Evolutionary conservation across 2,797 vertebrate genomes (phyloP).

Genomic region (Fistularia commersonii): DNA sequence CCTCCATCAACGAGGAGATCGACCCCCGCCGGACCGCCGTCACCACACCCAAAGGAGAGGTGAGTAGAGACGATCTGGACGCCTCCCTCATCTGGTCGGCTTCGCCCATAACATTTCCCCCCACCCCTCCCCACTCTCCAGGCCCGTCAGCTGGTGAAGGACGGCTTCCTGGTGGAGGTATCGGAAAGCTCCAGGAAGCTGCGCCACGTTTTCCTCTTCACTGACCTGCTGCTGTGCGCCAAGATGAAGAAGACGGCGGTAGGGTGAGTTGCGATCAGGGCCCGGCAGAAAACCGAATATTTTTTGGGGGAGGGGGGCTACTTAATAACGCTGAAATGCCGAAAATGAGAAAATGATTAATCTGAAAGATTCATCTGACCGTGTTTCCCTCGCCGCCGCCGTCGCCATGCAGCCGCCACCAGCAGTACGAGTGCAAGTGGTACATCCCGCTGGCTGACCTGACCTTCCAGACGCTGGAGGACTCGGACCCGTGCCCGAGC

Average conservation of each 20-base stretch:
- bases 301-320: too few relatives aligned
- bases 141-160: constrained; percentile 95
- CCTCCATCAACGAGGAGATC: constrained; percentile 97
- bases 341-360: too few relatives aligned
- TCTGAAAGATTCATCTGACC: neutral
- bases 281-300: too few relatives aligned
- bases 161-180: constrained; percentile 96
- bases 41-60: constrained; percentile 97
- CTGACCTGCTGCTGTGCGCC: constrained; percentile 94
- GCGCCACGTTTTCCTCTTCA: constrained; percentile 97
- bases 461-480: constrained; percentile 89
- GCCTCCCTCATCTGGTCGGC: too few relatives aligned
- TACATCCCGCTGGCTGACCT: constrained; percentile 94
- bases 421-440: constrained; percentile 99
- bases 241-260: constrained; percentile 94
- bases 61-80: constrained; percentile 49
- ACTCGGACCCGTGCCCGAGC: constrained; percentile 86
- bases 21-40: constrained; percentile 92
- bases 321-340: too few relatives aligned
- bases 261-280: too few relatives aligned
- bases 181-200: constrained; percentile 94
- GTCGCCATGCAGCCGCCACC: constrained; percentile 80
- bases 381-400: neutral
- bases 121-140: constrained; percentile 46
- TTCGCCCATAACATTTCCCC: neutral